Base-by-base conservation (phyloP, 2,113 vertebrate genomes). In the Pholis gunnellus region DNA sequence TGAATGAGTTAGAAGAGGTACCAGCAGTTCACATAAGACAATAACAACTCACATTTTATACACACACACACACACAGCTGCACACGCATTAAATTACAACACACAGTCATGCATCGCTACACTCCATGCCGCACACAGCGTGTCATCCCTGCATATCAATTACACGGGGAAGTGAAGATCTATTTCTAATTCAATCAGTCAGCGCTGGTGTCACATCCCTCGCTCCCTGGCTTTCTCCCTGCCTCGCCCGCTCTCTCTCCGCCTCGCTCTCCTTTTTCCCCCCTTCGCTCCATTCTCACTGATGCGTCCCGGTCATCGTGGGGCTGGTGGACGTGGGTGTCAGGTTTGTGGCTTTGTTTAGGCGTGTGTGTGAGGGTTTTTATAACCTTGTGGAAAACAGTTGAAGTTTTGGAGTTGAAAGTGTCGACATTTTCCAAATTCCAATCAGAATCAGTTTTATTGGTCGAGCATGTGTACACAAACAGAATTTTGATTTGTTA, bases 161-260 rank as follows among this genome's bases (percentile, higher is more conserved):
- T 92, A 92, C 94, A 91, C 54, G 78, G 86, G 36, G 83, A 91
- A 84, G 83, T 86, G 89, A 89, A 90, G 91, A 87, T 91, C 87
- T 79, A 86, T 89, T 92, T 91, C 87, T 88, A 91, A 92, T 93
- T 90, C 90, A 93, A 92, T 94, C 91, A 90, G 81, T 93, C 91
- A 88, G 60, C 5, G 11, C 78, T 86, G 76, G 84, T 90, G 89
- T 88, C 88, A 89, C 86, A 75, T 88, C 77, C 44, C 89, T 85
- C 66, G 64, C 89, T 87, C 84, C 44, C 27, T 36, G n/a, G 38
- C 74, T 81, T 48, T 77, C 65, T 78, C 79, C 29, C 61, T 61
- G 38, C 70, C 15, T 77, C 72, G 3, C 50, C 11, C 22, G 1
- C 59, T 66, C 73, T 44, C 64, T n/a, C 61, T n/a, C 48, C 10